Evolutionary conservation across 2,113 vertebrate genomes (phyloP), one percentile per base, ranked within the genome.

Genomic region (Scomber colias): DNA sequence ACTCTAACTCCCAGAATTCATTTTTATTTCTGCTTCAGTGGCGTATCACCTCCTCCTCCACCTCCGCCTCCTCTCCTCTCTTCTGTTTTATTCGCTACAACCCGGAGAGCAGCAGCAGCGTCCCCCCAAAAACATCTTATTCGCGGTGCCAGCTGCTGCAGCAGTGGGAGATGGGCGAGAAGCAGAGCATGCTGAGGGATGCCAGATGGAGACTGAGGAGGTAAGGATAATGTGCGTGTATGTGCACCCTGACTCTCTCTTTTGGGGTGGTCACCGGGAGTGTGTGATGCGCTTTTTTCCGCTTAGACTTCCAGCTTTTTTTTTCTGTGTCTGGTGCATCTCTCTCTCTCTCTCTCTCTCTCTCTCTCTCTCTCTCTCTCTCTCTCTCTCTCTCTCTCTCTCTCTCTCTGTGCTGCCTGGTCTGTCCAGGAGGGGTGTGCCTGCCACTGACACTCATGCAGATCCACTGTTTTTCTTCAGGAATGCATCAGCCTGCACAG

Each of bases 171-270:
- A 86, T 77, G 83, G 64, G 19, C 77, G 88, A 79, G 54, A 68
- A 71, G 63, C 71, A 63, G 71, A 86, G 77, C 75, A 77, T 80
- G 84, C 56, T 74, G 76, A 75, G 69, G 82, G 92, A 92, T 86
- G 91, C 80, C 85, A 92, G 84, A 94, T 95, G 95, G 95, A 92
- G 90, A 80, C 88, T 61, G 82, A 67, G 76, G 77, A 95, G 95
- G 95, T 96, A 83, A 92, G 90, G 53, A 27, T 62, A 27, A 27
- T 27, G 24, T 27, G 50, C 17, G 15, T n/a, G 21, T 27, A 61
- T 49, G 56, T 30, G 24, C 24, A 46, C 40, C 15, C 57, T 60
- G 48, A n/a, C 15, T 50, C 24, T 27, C 24, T 27, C 24, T 27
- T 27, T 3, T 27, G 24, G 24, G 24, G 24, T 27, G 24, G 24